Evolutionary conservation across 2,113 vertebrate genomes (phyloP), one percentile per base, ranked within the genome.

Genomic region (Pagrus major): DNA sequence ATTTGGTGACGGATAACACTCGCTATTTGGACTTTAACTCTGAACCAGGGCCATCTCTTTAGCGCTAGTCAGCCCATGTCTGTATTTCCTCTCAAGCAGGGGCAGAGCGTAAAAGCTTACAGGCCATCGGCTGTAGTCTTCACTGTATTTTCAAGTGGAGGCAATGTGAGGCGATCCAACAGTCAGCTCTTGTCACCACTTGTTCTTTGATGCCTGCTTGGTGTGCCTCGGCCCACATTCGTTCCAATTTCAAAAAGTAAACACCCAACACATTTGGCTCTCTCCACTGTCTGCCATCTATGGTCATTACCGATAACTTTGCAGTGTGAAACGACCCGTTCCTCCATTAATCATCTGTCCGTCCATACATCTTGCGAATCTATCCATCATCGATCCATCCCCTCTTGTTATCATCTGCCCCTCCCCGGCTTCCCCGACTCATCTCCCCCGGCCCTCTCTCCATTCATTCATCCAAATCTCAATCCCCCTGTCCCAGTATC

Each of bases 371-470:
- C 85, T 72, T 55, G 35, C 23, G 29, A 58, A 85, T 89, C 66
- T 67, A 81, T 80, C 65, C 83, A 47, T 86, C 71, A 84, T 87
- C 54, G 74, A 88, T 74, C 81, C 80, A 6, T 86, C 85, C 85
- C 71, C 76, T 80, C 86, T 86, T 58, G 61, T 92, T 91, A 91
- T 91, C 85, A 25, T 74, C 64, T 18, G 14, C 59, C 59, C 59
- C 58, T 81, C 80, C 85, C 52, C 31, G 42, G 33, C 29, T 71
- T 74, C 73, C 56, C 64, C 39, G 52, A 56, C 74, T 76, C 81
- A 42, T 85, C 75, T 85, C 73, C 15, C n/a, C 23, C 16, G 0
- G 39, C 65, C 58, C 3, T 6, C 61, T 60, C 67, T 71, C 63
- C 44, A 70, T 84, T 68, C 71, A 85, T 80, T 88, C 77, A 66